phyloP scores from a whole-genome alignment of 1,140 invertebrate genomes.

The Antheraea mylitta region DNA sequence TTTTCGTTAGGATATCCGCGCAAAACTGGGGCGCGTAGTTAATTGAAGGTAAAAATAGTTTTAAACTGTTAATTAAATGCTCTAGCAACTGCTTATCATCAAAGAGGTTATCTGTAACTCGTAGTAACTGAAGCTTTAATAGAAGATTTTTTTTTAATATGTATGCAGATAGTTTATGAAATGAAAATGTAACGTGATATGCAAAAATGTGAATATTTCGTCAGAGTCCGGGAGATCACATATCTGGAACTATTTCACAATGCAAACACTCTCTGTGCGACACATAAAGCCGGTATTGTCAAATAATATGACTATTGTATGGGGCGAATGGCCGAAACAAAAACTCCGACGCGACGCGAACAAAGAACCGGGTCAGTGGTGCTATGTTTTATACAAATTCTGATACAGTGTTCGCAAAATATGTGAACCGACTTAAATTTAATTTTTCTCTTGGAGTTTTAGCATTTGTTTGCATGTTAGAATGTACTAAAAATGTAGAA shows the following conservation, averaged over 20 bases:
- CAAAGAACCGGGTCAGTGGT: slow-evolving; percentile 16
- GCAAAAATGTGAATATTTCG: background rate
- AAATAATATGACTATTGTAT: slow-evolving; percentile 16
- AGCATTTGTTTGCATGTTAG: background rate
- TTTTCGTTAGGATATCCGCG: too few relatives aligned
- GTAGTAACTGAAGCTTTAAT: too few relatives aligned
- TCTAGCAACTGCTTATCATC: too few relatives aligned
- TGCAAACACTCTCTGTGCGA: background rate
- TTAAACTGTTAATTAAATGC: too few relatives aligned
- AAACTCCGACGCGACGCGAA: slow-evolving; percentile 6
- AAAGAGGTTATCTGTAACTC: too few relatives aligned
- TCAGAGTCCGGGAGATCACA: background rate
- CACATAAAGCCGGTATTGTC: background rate
- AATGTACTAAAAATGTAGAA: too few relatives aligned
- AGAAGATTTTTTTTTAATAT: background rate
- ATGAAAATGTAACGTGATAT: background rate
- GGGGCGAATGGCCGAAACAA: slow-evolving; percentile 8
- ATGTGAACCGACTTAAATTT: background rate
- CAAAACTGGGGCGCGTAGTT: too few relatives aligned
- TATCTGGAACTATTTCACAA: background rate
- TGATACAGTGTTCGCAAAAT: background rate
- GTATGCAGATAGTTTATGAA: background rate
- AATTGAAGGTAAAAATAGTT: too few relatives aligned
- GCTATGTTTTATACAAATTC: background rate
- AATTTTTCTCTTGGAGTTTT: background rate